Percentiles rank a stretch among this genome's conserved stretches.
Evolutionary conservation across 2,797 vertebrate genomes (phyloP).

Genomic region (Danio jaintianensis): DNA sequence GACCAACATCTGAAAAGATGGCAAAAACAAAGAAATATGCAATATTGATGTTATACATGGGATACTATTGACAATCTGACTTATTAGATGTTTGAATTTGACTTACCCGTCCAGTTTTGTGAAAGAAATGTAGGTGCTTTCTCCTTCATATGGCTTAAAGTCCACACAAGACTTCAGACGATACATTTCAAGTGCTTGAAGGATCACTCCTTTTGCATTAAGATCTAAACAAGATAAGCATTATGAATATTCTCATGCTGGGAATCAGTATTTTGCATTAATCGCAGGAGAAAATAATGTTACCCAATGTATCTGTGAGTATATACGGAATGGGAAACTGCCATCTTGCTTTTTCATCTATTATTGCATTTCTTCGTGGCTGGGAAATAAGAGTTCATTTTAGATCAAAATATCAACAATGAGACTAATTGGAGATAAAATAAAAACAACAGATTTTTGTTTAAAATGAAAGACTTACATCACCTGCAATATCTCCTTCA

Average conservation of each 20-base stretch:
- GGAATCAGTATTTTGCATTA: background rate
- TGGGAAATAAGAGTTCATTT: slow-evolving; percentile 59
- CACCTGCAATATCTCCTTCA: slow-evolving; percentile 87
- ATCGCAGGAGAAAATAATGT: background rate
- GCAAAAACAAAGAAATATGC: background rate
- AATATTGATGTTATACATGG: slow-evolving; percentile 14
- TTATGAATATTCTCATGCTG: background rate
- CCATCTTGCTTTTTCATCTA: slow-evolving; percentile 82
- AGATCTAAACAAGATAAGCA: slow-evolving; percentile 73
- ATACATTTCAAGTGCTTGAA: slow-evolving; percentile 89
- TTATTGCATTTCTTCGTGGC: slow-evolving; percentile 81
- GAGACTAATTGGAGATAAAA: slow-evolving; percentile 20
- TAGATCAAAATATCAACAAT: slow-evolving; percentile 39
- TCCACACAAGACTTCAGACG: slow-evolving; percentile 91
- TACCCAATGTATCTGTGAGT: slow-evolving; percentile 88
- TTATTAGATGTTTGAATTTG: background rate
- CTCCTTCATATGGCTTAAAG: slow-evolving; percentile 93
- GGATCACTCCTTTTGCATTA: slow-evolving; percentile 93
- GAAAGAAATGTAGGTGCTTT: slow-evolving; percentile 84
- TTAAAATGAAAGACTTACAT: slow-evolving; percentile 76
- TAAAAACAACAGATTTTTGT: background rate
- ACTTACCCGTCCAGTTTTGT: slow-evolving; percentile 83
- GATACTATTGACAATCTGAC: background rate
- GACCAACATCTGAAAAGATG: slow-evolving; percentile 87
- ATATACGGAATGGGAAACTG: slow-evolving; percentile 90